Evolutionary conservation across 2,113 vertebrate genomes (phyloP).

Genomic region (Aegypius monachus): DNA sequence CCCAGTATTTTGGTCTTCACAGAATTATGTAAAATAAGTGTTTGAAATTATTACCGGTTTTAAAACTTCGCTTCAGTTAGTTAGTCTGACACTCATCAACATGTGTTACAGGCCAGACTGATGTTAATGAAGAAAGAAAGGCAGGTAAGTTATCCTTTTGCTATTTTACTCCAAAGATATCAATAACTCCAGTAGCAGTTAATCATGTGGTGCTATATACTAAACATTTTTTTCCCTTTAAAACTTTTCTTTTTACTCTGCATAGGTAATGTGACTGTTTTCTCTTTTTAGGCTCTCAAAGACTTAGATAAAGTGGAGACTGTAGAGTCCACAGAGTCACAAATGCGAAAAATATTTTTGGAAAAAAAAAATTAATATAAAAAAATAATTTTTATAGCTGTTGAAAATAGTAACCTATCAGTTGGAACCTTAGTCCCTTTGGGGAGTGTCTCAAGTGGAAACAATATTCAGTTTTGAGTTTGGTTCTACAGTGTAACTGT

Average conservation of each 20-base stretch:
- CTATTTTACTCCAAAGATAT: neutral
- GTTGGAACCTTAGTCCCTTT: neutral
- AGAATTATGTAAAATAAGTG: neutral
- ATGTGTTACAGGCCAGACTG: neutral
- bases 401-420: neutral
- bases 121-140: neutral
- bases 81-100: neutral
- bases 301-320: neutral
- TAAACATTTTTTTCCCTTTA: neutral
- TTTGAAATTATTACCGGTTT: neutral
- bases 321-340: neutral
- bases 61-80: neutral
- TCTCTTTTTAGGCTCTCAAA: neutral
- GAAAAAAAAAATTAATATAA: no score
- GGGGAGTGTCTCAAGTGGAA: neutral
- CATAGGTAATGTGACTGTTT: neutral
- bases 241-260: neutral
- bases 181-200: neutral
- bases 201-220: neutral
- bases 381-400: neutral
- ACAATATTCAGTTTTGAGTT: neutral
- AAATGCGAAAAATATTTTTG: neutral
- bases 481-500: neutral
- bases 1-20: neutral
- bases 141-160: neutral